phyloP scores from a whole-genome alignment of 2,888 invertebrate species.

The Drepana falcataria region DNA sequence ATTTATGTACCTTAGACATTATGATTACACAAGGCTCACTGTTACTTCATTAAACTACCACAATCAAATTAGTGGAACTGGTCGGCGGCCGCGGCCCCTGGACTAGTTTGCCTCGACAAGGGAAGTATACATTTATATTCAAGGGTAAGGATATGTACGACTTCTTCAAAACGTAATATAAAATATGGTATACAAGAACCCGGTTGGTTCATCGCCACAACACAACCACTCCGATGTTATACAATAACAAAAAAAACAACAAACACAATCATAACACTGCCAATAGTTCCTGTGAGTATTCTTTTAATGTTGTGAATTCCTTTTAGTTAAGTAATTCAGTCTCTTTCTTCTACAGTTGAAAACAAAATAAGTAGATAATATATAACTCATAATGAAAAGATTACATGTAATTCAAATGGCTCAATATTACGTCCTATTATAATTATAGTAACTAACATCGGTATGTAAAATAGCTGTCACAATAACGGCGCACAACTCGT shows the following conservation, averaged over 20 bases:
- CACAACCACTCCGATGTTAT: slow-evolving; percentile 52
- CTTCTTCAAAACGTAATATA: slow-evolving; percentile 56
- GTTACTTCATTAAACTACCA: slow-evolving; percentile 56
- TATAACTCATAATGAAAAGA: slow-evolving; percentile 43
- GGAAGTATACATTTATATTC: slow-evolving; percentile 57
- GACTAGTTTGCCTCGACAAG: slow-evolving; percentile 51
- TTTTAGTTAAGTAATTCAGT: slow-evolving; percentile 53
- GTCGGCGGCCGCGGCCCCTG: slow-evolving; percentile 37
- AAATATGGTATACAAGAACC: slow-evolving; percentile 41
- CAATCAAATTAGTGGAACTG: slow-evolving; percentile 39
- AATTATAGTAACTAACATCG: slow-evolving; percentile 71
- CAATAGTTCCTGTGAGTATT: slow-evolving; percentile 67
- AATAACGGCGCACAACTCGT: slow-evolving; percentile 49
- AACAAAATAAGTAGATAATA: slow-evolving; percentile 53
- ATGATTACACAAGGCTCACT: slow-evolving; percentile 75
- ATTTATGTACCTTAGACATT: slow-evolving; percentile 75
- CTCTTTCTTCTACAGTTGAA: slow-evolving; percentile 74
- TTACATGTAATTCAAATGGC: slow-evolving; percentile 64
- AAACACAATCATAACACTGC: slow-evolving; percentile 51
- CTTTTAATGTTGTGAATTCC: slow-evolving; percentile 62
- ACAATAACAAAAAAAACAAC: slow-evolving; percentile 41
- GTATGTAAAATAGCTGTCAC: slow-evolving; percentile 72
- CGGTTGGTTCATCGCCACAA: slow-evolving; percentile 63
- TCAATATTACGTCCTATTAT: slow-evolving; percentile 52
- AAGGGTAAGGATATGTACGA: slow-evolving; percentile 73